These are phyloP conservation scores for Drosophila sulfurigaster DNA, from an alignment of 1,140 invertebrate genomes.

Conservation along the genomic window DNA sequence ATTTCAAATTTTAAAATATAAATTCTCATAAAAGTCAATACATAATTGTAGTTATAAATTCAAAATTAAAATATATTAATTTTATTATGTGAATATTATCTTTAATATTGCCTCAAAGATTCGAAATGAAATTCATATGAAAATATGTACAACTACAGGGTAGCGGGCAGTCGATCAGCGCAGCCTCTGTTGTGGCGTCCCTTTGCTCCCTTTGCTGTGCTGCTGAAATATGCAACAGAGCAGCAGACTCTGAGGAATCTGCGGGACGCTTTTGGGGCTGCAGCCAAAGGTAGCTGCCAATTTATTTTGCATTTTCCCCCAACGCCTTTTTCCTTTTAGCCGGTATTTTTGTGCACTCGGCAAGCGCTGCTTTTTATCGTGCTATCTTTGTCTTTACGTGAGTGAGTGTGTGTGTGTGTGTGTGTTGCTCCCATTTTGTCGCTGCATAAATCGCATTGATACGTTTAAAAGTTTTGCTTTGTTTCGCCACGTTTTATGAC, in stretches of 20 bases:
- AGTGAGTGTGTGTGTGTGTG: conserved; percentile 21
- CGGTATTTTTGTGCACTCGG: neutral
- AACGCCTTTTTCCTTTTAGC: conserved; percentile 30
- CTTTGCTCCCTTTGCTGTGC: conserved; percentile 20
- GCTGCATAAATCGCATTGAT: conserved; percentile 81
- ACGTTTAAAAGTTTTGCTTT: conserved; percentile 66
- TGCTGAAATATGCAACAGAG: conserved; percentile 75
- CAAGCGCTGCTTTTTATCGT: conserved; percentile 39
- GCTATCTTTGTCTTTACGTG: conserved; percentile 30
- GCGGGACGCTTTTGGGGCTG: conserved; percentile 17
- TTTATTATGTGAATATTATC: too few relatives aligned
- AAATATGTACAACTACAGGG: neutral
- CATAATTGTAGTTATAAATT: too few relatives aligned
- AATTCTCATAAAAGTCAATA: too few relatives aligned
- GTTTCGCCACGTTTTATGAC: conserved; percentile 76
- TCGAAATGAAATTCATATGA: too few relatives aligned
- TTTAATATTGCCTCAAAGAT: too few relatives aligned
- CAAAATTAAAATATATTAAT: too few relatives aligned
- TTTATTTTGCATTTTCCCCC: conserved; percentile 75
- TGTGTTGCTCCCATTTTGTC: conserved; percentile 50
- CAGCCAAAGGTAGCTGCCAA: conserved; percentile 77
- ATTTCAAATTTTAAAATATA: too few relatives aligned
- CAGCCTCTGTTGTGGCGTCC: neutral
- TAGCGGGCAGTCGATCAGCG: neutral
- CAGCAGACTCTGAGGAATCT: conserved; percentile 40